phyloP scores from a whole-genome alignment of 2,888 invertebrate genomes.

The Anagyrus pseudococci region DNA sequence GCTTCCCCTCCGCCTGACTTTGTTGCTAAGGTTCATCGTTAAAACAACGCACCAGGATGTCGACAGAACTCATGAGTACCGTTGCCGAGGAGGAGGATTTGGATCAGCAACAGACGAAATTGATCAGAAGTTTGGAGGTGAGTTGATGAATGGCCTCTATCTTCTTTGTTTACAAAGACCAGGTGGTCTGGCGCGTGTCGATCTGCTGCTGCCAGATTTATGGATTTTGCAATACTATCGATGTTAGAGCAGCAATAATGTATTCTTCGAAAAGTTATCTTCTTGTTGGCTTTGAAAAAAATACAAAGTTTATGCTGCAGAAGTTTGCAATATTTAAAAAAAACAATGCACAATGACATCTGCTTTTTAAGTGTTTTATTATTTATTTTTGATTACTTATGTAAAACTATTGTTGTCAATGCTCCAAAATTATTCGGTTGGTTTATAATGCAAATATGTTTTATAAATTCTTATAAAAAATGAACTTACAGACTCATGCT shows the following conservation, averaged over 20 bases:
- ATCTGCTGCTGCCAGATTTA: too few relatives aligned
- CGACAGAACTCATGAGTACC: conserved; percentile 46
- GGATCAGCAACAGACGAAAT: conserved; percentile 48
- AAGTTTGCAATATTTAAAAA: too few relatives aligned
- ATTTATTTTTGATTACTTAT: background rate
- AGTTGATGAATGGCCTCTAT: background rate
- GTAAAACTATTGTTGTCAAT: background rate
- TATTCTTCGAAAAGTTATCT: too few relatives aligned
- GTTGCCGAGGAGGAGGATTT: conserved; percentile 48
- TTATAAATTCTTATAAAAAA: background rate
- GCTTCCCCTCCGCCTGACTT: too few relatives aligned
- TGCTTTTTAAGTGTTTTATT: too few relatives aligned
- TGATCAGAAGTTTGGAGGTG: conserved; percentile 54
- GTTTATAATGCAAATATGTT: conserved; percentile 4
- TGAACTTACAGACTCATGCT: background rate
- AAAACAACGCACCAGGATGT: too few relatives aligned
- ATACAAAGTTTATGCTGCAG: too few relatives aligned
- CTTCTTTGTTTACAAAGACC: background rate
- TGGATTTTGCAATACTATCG: too few relatives aligned
- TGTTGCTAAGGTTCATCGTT: too few relatives aligned
- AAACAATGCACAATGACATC: too few relatives aligned
- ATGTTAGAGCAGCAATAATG: background rate
- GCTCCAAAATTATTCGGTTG: background rate
- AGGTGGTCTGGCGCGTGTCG: too few relatives aligned
- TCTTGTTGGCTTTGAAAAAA: too few relatives aligned